phyloP scores from a whole-genome alignment of 2,888 invertebrate species.

The Herminia tarsipennalis region DNA sequence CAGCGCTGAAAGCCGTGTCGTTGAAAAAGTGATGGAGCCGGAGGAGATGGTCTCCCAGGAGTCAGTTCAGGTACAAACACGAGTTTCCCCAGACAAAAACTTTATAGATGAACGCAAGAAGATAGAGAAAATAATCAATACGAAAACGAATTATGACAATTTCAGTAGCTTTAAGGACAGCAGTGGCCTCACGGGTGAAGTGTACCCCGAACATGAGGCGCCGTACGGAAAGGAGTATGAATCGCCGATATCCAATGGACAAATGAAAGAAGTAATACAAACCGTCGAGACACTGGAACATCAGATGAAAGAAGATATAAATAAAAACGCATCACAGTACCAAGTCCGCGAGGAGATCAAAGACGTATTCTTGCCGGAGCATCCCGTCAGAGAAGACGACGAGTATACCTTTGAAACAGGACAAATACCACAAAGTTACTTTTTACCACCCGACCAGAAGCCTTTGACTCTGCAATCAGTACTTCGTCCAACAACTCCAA shows the following conservation, averaged over 20 bases:
- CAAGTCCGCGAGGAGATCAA: constrained; percentile 71
- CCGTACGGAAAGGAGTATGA: constrained; percentile 73
- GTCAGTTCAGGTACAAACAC: constrained; percentile 88
- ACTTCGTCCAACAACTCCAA: constrained; percentile 65
- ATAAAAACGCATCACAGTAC: constrained; percentile 62
- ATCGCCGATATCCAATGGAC: constrained; percentile 73
- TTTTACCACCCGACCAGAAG: constrained; percentile 70
- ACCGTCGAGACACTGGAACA: constrained; percentile 75
- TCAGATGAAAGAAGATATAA: constrained; percentile 65
- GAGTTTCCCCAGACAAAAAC: constrained; percentile 87
- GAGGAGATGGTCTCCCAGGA: constrained; percentile 74
- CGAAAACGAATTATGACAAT: constrained; percentile 80
- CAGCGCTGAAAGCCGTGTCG: constrained; percentile 82
- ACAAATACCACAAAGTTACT: constrained; percentile 62
- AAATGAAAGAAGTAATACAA: constrained; percentile 77
- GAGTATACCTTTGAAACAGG: constrained; percentile 69
- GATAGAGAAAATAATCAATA: constrained; percentile 77
- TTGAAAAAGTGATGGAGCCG: constrained; percentile 70
- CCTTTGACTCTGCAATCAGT: constrained; percentile 79
- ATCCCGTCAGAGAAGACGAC: constrained; percentile 68
- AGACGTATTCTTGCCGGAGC: constrained; percentile 65
- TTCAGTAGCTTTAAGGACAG: constrained; percentile 75
- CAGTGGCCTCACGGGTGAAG: constrained; percentile 64
- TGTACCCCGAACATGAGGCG: constrained; percentile 53
- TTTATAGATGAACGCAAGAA: constrained; percentile 77